A percentile compares a stretch with the other conserved stretches of the same genome.
These are phyloP conservation scores for Caranx melampygus DNA, from an alignment of 2,113 vertebrate genomes.

Conservation along the genomic window DNA sequence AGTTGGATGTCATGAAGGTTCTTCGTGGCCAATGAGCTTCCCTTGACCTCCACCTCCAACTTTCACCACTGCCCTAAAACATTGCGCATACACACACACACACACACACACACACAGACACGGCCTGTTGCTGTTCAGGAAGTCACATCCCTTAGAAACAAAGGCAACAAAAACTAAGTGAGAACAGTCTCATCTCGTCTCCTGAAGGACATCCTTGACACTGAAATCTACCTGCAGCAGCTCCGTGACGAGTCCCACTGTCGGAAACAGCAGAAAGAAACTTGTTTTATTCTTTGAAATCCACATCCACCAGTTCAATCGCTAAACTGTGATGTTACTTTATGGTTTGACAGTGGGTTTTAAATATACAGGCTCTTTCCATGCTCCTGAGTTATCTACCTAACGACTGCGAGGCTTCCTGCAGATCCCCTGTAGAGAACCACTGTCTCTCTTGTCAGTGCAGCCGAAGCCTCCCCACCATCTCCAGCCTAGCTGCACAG, in stretches of 20 bases:
- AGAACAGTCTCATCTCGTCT: neutral
- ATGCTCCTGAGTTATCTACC: conserved; percentile 7
- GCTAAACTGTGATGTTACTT: neutral
- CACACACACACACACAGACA: too few species aligned
- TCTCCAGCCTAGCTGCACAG: conserved; percentile 28
- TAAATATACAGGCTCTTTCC: conserved; percentile 20
- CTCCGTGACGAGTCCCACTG: neutral
- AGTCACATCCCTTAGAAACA: neutral
- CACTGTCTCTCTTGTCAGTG: conserved; percentile 33
- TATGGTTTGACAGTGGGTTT: conserved; percentile 25
- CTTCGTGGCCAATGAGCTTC: too few species aligned
- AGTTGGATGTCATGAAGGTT: too few species aligned
- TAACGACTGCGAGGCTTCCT: conserved; percentile 17
- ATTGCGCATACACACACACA: too few species aligned
- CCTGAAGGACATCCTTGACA: neutral
- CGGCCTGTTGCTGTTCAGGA: too few species aligned
- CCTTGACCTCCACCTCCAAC: too few species aligned
- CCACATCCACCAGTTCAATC: neutral
- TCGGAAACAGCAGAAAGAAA: neutral
- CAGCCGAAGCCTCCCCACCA: conserved; percentile 25
- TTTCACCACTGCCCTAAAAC: too few species aligned
- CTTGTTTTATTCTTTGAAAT: neutral
- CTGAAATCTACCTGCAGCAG: neutral
- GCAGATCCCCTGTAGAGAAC: conserved; percentile 34
- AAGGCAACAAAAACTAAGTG: neutral